These are phyloP conservation scores for Aix galericulata DNA, from an alignment of 2,113 vertebrate species.

Conservation along the genomic window DNA sequence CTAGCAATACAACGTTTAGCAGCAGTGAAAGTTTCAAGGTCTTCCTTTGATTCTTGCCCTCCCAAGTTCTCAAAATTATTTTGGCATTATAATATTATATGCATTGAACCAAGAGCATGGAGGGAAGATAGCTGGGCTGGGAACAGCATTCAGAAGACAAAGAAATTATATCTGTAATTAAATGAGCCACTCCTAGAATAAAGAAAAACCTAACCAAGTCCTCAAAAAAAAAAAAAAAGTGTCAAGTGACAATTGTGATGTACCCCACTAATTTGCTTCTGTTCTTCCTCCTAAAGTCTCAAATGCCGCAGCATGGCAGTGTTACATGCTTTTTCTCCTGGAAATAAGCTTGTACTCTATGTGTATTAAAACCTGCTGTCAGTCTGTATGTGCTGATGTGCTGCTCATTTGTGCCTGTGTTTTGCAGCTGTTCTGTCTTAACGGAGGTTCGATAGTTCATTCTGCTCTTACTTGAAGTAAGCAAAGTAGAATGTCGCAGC, in stretches of 20 bases:
- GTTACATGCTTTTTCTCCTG: constrained; percentile 49
- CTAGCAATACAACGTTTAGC: background rate
- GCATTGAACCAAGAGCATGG: background rate
- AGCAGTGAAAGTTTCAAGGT: background rate
- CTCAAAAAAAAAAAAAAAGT: background rate
- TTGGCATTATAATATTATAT: background rate
- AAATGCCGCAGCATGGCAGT: constrained; percentile 45
- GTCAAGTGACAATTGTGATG: background rate
- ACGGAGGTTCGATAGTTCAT: background rate
- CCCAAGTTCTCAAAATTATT: background rate
- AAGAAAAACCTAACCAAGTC: background rate
- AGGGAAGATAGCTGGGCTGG: background rate
- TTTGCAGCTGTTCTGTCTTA: constrained; percentile 45
- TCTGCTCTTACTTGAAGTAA: background rate
- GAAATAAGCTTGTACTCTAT: constrained; percentile 44
- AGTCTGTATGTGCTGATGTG: constrained; percentile 65
- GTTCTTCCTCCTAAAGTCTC: constrained; percentile 36
- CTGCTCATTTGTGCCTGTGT: constrained; percentile 65
- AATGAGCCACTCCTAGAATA: background rate
- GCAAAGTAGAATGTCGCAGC: background rate
- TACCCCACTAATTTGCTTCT: constrained; percentile 64
- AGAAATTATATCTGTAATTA: background rate
- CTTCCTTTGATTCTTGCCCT: background rate
- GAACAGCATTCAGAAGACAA: background rate
- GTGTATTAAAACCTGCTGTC: constrained; percentile 37